phyloP scores from a whole-genome alignment of 2,888 invertebrate species.

The Electrophaes corylata region DNA sequence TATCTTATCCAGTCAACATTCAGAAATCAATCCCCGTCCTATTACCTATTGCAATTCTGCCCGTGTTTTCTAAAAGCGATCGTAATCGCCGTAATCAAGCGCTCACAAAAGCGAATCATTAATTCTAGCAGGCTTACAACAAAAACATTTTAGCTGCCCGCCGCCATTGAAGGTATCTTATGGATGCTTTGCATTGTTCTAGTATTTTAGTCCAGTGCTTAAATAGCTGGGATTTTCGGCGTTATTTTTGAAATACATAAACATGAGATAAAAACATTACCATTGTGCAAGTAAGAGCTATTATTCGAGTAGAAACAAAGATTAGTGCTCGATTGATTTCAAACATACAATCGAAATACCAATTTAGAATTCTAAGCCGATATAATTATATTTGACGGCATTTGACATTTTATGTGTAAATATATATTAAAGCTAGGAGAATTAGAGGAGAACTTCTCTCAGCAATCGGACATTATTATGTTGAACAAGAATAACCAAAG shows the following conservation, averaged over 20 bases:
- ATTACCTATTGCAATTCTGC: slow-evolving; percentile 29
- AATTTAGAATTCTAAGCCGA: too few species aligned
- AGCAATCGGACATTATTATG: too few species aligned
- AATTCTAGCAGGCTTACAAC: slow-evolving; percentile 53
- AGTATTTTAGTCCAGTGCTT: slow-evolving; percentile 11
- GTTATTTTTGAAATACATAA: background rate
- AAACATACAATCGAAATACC: too few species aligned
- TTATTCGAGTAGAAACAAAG: too few species aligned
- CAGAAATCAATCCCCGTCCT: slow-evolving; percentile 26
- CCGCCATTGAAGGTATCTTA: slow-evolving; percentile 26
- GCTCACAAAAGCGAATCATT: slow-evolving; percentile 49
- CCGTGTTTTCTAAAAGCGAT: slow-evolving; percentile 39
- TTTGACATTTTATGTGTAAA: too few species aligned
- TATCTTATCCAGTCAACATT: slow-evolving; percentile 1
- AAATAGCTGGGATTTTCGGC: background rate
- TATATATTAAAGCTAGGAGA: too few species aligned
- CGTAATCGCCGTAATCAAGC: slow-evolving; percentile 49
- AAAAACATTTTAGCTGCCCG: slow-evolving; percentile 62
- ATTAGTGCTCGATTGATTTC: too few species aligned
- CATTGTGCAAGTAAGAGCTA: too few species aligned
- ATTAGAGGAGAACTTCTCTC: too few species aligned
- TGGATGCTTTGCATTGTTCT: slow-evolving; percentile 3
- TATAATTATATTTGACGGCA: too few species aligned
- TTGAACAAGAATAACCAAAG: too few species aligned
- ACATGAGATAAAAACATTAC: too few species aligned